These are phyloP conservation scores for Trididemnum clinides DNA, from an alignment of 23 tunicate genomes.

Conservation along the genomic window DNA sequence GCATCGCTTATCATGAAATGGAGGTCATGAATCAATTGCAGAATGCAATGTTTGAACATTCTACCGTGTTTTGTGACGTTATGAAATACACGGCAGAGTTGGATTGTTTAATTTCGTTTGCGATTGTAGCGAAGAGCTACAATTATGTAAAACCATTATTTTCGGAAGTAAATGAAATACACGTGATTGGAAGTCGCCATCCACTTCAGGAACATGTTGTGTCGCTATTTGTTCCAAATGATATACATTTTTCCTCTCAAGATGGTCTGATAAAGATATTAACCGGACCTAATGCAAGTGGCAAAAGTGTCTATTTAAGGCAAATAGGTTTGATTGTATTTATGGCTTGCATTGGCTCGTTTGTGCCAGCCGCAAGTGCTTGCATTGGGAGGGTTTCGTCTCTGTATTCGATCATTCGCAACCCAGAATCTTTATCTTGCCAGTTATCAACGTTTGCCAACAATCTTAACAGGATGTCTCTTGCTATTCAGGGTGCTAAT, in stretches of 20 bases:
- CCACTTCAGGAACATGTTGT: slow-evolving; percentile 81
- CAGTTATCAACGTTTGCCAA: slow-evolving; percentile 79
- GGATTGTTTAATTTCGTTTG: slow-evolving; percentile 79
- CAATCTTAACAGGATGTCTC: slow-evolving; percentile 60
- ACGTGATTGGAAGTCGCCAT: slow-evolving; percentile 70
- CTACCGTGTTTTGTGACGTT: slow-evolving; percentile 43
- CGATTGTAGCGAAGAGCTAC: slow-evolving; percentile 68
- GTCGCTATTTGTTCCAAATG: slow-evolving; percentile 79
- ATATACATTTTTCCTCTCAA: slow-evolving; percentile 38
- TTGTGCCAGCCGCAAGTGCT: slow-evolving; percentile 81
- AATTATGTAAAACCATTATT: slow-evolving; percentile 58
- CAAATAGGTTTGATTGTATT: slow-evolving; percentile 79
- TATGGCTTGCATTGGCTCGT: slow-evolving; percentile 87
- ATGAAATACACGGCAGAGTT: slow-evolving; percentile 64
- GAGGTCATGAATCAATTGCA: slow-evolving; percentile 62
- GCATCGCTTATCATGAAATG: slow-evolving; percentile 62
- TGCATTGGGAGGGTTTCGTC: slow-evolving; percentile 42
- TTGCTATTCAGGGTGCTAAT: slow-evolving; percentile 36
- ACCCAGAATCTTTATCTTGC: slow-evolving; percentile 58
- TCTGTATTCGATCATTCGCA: slow-evolving; percentile 60
- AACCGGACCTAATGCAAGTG: slow-evolving; percentile 96
- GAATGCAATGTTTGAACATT: slow-evolving; percentile 33
- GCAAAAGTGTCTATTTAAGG: slow-evolving; percentile 91
- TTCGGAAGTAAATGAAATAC: slow-evolving; percentile 23
- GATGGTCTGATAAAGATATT: slow-evolving; percentile 54